Percentiles rank a stretch among this genome's conserved stretches.
Evolutionary conservation across 2,888 invertebrate genomes (phyloP).

Genomic region (Diogma glabrata): DNA sequence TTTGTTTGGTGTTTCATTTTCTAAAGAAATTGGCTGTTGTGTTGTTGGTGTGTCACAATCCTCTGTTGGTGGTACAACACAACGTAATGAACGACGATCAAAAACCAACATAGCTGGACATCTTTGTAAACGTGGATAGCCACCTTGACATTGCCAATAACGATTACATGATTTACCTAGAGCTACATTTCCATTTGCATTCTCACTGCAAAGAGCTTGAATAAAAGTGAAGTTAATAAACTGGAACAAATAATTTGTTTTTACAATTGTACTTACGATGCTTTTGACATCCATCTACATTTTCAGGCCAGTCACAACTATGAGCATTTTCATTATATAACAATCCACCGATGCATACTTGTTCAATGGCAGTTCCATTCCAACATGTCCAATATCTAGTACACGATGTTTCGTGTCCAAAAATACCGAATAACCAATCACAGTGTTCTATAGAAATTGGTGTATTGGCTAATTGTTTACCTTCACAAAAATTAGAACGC

Average conservation of each 20-base stretch:
- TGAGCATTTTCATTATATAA: conserved; percentile 83
- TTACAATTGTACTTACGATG: conserved; percentile 63
- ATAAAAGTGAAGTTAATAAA: neutral
- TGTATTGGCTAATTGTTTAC: conserved; percentile 64
- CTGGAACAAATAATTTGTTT: neutral
- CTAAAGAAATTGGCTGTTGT: conserved; percentile 49
- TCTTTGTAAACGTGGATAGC: conserved; percentile 80
- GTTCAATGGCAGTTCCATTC: conserved; percentile 88
- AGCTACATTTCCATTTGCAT: conserved; percentile 82
- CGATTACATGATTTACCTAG: conserved; percentile 86
- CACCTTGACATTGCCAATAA: conserved; percentile 91
- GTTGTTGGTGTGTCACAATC: conserved; percentile 80
- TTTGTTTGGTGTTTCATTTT: conserved; percentile 27
- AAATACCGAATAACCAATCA: conserved; percentile 87
- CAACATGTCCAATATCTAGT: conserved; percentile 91
- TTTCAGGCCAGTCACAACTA: conserved; percentile 90
- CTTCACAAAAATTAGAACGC: conserved; percentile 78
- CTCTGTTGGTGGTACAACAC: conserved; percentile 81
- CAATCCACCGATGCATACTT: conserved; percentile 82
- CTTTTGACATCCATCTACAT: conserved; percentile 86
- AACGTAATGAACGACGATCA: conserved; percentile 67
- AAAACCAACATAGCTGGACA: conserved; percentile 87
- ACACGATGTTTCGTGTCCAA: conserved; percentile 87
- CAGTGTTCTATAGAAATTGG: conserved; percentile 79
- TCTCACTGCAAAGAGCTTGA: conserved; percentile 78